Evolutionary conservation across 2,797 vertebrate genomes (phyloP).

Genomic region (Psittacula derbiana): DNA sequence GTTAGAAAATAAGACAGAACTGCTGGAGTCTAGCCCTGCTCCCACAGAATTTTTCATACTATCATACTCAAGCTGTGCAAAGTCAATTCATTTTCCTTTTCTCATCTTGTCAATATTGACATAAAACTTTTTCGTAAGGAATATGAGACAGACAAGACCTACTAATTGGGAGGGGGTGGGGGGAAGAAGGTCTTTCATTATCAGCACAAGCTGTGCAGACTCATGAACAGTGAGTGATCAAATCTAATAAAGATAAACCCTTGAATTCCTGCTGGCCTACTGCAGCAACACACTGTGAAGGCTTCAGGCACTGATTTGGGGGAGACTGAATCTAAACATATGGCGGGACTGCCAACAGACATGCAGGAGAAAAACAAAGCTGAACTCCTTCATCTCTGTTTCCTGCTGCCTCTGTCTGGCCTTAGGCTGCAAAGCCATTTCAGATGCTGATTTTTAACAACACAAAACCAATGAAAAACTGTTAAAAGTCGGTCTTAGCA

Average conservation of each 20-base stretch:
- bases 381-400: constrained; percentile 26
- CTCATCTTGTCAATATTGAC: constrained; percentile 40
- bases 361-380: constrained; percentile 33
- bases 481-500: neutral
- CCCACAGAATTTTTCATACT: neutral
- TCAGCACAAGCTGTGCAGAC: constrained; percentile 43
- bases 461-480: neutral
- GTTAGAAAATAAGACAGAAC: neutral
- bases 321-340: constrained; percentile 18
- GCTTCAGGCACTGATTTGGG: neutral
- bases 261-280: constrained; percentile 24
- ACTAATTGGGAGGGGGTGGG: neutral
- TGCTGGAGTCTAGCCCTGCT: neutral
- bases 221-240: constrained; percentile 43
- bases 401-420: constrained; percentile 15
- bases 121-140: neutral
- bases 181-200: neutral
- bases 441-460: constrained; percentile 42
- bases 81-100: constrained; percentile 38
- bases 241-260: constrained; percentile 47
- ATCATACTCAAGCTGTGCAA: neutral
- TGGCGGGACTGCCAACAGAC: constrained; percentile 7
- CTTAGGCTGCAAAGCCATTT: constrained; percentile 17
- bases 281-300: constrained; percentile 16
- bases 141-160: neutral